These are phyloP conservation scores for Nematostella vectensis DNA, from an alignment of 92 coral and sea anemone genomes.

Conservation along the genomic window DNA sequence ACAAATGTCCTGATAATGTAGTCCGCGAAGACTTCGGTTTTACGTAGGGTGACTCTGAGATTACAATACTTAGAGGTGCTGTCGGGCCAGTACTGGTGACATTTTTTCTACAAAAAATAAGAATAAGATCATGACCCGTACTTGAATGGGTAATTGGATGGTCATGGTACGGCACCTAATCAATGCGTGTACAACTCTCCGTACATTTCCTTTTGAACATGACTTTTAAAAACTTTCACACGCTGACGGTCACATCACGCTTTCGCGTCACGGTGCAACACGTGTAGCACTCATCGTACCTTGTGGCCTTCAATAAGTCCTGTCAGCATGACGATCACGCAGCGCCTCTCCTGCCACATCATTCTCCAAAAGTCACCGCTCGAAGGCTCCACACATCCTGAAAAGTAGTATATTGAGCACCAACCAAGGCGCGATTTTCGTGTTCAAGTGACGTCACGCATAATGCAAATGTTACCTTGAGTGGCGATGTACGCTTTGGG, in stretches of 20 bases:
- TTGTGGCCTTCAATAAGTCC: slow-evolving; percentile 53
- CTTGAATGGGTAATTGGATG: no score
- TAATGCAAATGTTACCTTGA: slow-evolving; percentile 57
- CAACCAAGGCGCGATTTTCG: no score
- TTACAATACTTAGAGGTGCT: slow-evolving; percentile 11
- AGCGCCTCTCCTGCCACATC: slow-evolving; percentile 64
- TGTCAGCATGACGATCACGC: slow-evolving; percentile 63
- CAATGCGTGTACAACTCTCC: not conserved
- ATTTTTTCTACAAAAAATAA: slow-evolving; percentile 13
- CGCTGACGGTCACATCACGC: no score
- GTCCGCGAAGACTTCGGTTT: slow-evolving; percentile 20
- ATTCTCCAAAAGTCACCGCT: slow-evolving; percentile 73
- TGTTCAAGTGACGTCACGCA: no score
- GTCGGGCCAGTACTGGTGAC: slow-evolving; percentile 28
- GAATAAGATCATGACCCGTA: not conserved
- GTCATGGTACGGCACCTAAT: no score
- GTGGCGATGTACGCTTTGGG: slow-evolving; percentile 61
- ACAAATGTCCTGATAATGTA: slow-evolving; percentile 16
- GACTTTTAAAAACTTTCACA: not conserved
- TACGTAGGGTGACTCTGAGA: slow-evolving; percentile 10
- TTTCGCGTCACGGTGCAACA: no score
- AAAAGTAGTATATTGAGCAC: no score
- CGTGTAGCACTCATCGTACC: no score
- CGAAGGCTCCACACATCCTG: slow-evolving; percentile 36
- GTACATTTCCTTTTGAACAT: not conserved